Conservation (phyloP, 2,888 invertebrate species). For the Tachina fera region DNA sequence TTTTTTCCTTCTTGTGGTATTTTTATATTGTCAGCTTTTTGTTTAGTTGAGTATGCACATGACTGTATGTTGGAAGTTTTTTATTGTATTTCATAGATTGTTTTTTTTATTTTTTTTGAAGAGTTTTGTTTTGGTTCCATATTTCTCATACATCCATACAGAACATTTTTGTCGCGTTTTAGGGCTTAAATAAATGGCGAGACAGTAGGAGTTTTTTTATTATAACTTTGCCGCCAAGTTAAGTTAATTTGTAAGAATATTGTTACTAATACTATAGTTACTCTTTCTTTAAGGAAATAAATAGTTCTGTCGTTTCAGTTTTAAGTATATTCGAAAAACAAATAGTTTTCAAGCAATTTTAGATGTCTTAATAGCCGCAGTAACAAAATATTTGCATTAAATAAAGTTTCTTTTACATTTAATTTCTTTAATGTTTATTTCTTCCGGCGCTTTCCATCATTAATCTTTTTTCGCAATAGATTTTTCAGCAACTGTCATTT, state of each 20-base stretch:
- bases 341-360: background rate
- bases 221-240: constrained; percentile 69
- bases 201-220: constrained; percentile 63
- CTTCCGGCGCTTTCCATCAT: constrained; percentile 34
- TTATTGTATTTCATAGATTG: constrained; percentile 14
- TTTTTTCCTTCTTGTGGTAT: constrained; percentile 40
- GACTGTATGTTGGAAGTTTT: constrained; percentile 22
- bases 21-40: constrained; percentile 56
- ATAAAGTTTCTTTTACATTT: background rate
- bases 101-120: background rate
- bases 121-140: constrained; percentile 15
- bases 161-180: constrained; percentile 66
- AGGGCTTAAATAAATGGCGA: constrained; percentile 69
- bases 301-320: background rate
- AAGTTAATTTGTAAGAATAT: constrained; percentile 64
- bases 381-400: background rate
- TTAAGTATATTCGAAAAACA: background rate
- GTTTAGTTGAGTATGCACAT: constrained; percentile 29
- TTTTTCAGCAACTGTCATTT: constrained; percentile 59
- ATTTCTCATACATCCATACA: background rate
- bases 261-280: constrained; percentile 7
- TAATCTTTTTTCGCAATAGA: constrained; percentile 36
- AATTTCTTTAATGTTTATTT: constrained; percentile 14
- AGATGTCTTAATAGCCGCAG: background rate
- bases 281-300: background rate